These are phyloP conservation scores for Pyrgus malvae DNA, from an alignment of 2,888 invertebrate species.

Conservation along the genomic window DNA sequence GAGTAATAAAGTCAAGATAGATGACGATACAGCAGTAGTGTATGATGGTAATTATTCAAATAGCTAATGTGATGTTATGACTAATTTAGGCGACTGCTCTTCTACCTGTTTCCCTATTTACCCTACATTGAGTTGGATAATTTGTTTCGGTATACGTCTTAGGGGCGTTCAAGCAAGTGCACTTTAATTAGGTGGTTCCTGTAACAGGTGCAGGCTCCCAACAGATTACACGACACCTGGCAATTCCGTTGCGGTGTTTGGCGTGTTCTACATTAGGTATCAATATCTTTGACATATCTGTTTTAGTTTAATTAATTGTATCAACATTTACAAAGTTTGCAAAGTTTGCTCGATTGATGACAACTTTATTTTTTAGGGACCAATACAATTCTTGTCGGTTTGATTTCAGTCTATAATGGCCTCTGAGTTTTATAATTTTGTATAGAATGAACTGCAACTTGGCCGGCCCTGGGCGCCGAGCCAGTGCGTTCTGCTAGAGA, in stretches of 20 bases:
- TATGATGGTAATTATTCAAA: background rate
- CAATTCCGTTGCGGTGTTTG: slow-evolving; percentile 17
- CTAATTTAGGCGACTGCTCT: slow-evolving; percentile 1
- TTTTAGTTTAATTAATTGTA: background rate
- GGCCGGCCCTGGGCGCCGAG: no score
- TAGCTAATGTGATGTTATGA: background rate
- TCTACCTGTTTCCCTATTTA: background rate
- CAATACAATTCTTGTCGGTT: no score
- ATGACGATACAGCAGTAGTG: background rate
- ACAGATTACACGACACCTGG: slow-evolving; percentile 17
- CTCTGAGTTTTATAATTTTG: no score
- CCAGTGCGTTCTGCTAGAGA: no score
- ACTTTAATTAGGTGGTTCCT: slow-evolving; percentile 24
- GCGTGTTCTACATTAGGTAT: slow-evolving; percentile 10
- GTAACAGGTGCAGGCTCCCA: slow-evolving; percentile 23
- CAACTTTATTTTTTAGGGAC: no score
- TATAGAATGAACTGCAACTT: no score
- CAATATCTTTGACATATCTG: background rate
- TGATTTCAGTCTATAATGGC: no score
- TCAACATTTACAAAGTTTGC: background rate
- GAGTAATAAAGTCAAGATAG: background rate
- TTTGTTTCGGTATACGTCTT: slow-evolving; percentile 21
- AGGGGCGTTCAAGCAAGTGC: slow-evolving; percentile 24
- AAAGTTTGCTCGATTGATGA: no score
- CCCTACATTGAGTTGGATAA: slow-evolving; percentile 4